phyloP scores from a whole-genome alignment of 2,797 vertebrate genomes.

The Karalla daura region DNA sequence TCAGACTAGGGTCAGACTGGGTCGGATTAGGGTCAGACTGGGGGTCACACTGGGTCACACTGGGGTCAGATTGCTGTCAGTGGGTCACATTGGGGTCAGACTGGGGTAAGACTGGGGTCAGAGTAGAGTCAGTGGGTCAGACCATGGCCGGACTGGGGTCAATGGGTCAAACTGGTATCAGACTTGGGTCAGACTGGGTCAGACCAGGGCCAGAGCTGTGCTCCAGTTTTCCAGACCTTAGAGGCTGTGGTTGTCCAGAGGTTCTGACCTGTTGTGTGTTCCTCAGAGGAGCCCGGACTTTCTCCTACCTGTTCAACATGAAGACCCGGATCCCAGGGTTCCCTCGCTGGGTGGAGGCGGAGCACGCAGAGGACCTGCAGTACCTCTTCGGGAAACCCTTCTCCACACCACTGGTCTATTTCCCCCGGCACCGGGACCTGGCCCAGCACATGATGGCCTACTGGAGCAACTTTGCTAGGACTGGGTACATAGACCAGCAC shows the following conservation, averaged over 20 bases:
- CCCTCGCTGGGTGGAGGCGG: slow-evolving; percentile 88
- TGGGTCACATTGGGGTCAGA: not conserved
- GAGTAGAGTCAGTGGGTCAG: too few species aligned
- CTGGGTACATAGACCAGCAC: slow-evolving; percentile 76
- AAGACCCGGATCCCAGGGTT: slow-evolving; percentile 86
- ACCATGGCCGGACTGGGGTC: too few species aligned
- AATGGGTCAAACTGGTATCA: not conserved
- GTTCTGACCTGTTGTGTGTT: slow-evolving; percentile 15
- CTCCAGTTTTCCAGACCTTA: too few species aligned
- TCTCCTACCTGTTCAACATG: slow-evolving; percentile 88
- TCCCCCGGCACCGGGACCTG: slow-evolving; percentile 82
- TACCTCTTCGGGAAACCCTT: slow-evolving; percentile 92
- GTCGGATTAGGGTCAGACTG: slow-evolving; percentile 81
- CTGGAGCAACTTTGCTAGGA: slow-evolving; percentile 92
- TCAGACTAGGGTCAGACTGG: not conserved
- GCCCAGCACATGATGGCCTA: slow-evolving; percentile 88
- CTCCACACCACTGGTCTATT: slow-evolving; percentile 80
- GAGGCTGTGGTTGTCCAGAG: not conserved
- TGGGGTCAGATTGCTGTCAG: not conserved
- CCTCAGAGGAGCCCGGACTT: slow-evolving; percentile 83
- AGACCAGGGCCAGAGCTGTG: too few species aligned
- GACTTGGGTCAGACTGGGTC: too few species aligned
- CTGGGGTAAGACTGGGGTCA: too few species aligned
- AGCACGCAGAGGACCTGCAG: slow-evolving; percentile 90
- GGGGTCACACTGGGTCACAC: too few species aligned